Evolutionary conservation across 2,888 invertebrate species (phyloP), one percentile per base, ranked within the genome.

Genomic region (Drosophila gaucha): DNA sequence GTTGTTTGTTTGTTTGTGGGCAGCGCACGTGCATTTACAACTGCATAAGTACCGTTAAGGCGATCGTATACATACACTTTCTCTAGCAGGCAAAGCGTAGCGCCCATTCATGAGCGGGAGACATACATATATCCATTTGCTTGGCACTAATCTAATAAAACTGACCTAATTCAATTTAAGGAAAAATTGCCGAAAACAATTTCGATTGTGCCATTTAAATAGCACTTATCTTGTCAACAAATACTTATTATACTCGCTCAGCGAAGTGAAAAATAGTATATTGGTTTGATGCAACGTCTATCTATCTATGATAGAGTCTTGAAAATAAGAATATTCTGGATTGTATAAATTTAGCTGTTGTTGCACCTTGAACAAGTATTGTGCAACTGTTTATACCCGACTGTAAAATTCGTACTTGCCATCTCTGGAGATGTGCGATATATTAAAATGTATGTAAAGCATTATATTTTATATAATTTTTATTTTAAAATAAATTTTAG

Each of bases 111-210:
- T 49, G 4, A 38, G 12, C 26, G 12, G 1, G 10, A 30, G n/a
- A n/a, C n/a, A 10, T 43, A 6, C 10, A n/a, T 18, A 9, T 20
- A 3, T 28, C 6, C 26, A 20, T 28, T 0, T 18, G 30, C n/a
- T 8, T 35, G 59, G 22, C 30, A 33, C 59, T 62, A 66, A 86
- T 72, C 64, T 63, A 72, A 86, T 68, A 46, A 71, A 60, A 16
- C 10, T 33, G 9, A 59, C 18, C 56, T 71, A 16, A 71, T 71
- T 76, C 77, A 73, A 71, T 77, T 38, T 33, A 57, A 50, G 20
- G n/a, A 58, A 44, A 43, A 30, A 18, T 9, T 9, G 28, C n/a
- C 22, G 22, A 65, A 69, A 33, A 31, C 33, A 16, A 39, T 18
- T 9, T 24, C 30, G 43, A 52, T 36, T 12, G 26, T 35, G 6